phyloP scores from a whole-genome alignment of 2,797 vertebrate genomes.

The Harpagifer antarcticus region DNA sequence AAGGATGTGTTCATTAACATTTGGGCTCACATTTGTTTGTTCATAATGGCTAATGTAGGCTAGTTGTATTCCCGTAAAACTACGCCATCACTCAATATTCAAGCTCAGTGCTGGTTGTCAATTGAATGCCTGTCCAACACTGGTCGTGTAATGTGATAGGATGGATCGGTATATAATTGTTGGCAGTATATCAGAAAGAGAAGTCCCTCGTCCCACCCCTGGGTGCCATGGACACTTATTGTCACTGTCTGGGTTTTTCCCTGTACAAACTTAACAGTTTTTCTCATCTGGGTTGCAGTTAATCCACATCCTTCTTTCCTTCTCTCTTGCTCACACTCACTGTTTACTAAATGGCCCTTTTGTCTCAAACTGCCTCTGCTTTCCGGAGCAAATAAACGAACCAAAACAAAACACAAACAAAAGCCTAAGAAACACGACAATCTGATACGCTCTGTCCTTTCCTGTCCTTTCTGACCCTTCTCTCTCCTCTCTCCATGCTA shows the following conservation, averaged over 20 bases:
- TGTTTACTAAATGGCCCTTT: constrained; percentile 56
- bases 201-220: neutral
- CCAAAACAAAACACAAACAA: constrained; percentile 70
- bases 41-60: neutral
- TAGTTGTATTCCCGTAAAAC: too few relatives aligned
- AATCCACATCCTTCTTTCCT: constrained; percentile 29
- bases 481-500: constrained; percentile 57
- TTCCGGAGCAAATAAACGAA: constrained; percentile 70
- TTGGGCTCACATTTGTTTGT: neutral
- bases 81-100: neutral
- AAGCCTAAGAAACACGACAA: constrained; percentile 58
- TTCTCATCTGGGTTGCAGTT: constrained; percentile 35
- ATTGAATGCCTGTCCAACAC: constrained; percentile 3
- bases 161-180: constrained; percentile 5
- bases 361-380: constrained; percentile 62
- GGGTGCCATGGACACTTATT: constrained; percentile 57
- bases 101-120: constrained; percentile 4
- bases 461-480: constrained; percentile 70
- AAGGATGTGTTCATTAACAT: neutral
- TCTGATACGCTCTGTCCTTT: constrained; percentile 74
- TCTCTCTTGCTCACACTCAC: constrained; percentile 6
- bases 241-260: constrained; percentile 17
- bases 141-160: constrained; percentile 6
- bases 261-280: constrained; percentile 15
- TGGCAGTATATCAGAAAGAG: constrained; percentile 25